Conservation (phyloP, 2,888 invertebrate genomes). For the Diadegma fenestrale region DNA sequence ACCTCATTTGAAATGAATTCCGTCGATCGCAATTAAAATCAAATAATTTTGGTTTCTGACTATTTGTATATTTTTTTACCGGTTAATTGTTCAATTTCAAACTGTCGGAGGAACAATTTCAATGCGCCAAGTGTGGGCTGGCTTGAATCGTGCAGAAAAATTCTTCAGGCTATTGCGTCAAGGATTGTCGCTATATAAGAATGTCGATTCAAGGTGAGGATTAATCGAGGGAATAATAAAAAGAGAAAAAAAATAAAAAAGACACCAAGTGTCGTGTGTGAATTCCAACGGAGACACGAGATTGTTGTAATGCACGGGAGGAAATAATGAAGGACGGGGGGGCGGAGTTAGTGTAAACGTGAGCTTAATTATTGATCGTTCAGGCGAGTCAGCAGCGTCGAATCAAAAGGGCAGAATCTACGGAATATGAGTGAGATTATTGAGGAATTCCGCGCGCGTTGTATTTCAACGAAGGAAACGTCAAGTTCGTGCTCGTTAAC, state of each 20-base stretch:
- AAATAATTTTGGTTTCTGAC: neutral
- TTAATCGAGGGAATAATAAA: constrained; percentile 60
- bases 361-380: constrained; percentile 34
- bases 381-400: neutral
- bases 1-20: neutral
- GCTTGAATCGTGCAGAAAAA: constrained; percentile 46
- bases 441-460: too few relatives aligned
- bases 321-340: constrained; percentile 11
- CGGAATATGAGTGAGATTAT: neutral
- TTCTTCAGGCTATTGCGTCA: constrained; percentile 64
- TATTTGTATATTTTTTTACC: neutral
- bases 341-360: constrained; percentile 24
- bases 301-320: constrained; percentile 9
- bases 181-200: constrained; percentile 36
- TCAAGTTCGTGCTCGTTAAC: too few relatives aligned
- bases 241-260: neutral
- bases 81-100: neutral
- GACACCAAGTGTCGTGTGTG: neutral
- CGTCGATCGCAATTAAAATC: neutral
- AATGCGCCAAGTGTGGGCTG: neutral
- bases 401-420: neutral
- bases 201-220: constrained; percentile 69
- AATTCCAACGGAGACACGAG: neutral
- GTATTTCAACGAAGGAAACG: too few relatives aligned
- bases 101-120: neutral